A percentile compares a stretch with the other conserved stretches of the same genome.
Evolutionary conservation across 2,888 invertebrate species (phyloP).

Genomic region (Erynnis tages): DNA sequence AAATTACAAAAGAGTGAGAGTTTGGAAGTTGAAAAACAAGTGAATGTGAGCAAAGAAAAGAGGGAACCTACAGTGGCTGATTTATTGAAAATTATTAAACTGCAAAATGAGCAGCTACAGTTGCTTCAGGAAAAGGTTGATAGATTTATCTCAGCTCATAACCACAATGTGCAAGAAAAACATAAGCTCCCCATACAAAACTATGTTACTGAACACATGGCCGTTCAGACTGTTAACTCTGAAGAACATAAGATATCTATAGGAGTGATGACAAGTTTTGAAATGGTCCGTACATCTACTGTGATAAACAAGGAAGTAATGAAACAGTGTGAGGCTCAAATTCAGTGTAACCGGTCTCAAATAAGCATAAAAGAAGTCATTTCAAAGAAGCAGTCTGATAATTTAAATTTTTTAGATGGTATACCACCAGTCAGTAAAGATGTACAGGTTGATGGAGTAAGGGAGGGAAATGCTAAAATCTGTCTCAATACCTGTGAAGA

Average conservation of each 20-base stretch:
- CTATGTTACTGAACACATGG: slow-evolving; percentile 53
- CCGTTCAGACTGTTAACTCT: slow-evolving; percentile 56
- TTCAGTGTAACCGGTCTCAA: slow-evolving; percentile 70
- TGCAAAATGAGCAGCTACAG: slow-evolving; percentile 85
- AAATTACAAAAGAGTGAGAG: slow-evolving; percentile 45
- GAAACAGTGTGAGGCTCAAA: slow-evolving; percentile 62
- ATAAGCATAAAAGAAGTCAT: slow-evolving; percentile 68
- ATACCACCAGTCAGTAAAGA: slow-evolving; percentile 50
- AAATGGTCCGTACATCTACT: slow-evolving; percentile 79
- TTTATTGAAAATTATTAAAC: slow-evolving; percentile 83
- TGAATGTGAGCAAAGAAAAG: slow-evolving; percentile 57
- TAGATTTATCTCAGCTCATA: slow-evolving; percentile 63
- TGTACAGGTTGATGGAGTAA: not conserved
- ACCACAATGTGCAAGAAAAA: slow-evolving; percentile 36
- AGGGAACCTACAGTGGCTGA: slow-evolving; percentile 81
- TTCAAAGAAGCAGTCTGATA: slow-evolving; percentile 51
- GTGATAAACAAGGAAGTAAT: slow-evolving; percentile 68
- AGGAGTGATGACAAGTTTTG: slow-evolving; percentile 88
- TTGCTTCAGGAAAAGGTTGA: slow-evolving; percentile 84
- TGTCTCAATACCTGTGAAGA: slow-evolving; percentile 2
- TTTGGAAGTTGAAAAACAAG: slow-evolving; percentile 56
- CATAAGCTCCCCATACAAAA: slow-evolving; percentile 45
- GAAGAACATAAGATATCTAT: slow-evolving; percentile 83
- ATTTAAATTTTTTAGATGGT: slow-evolving; percentile 70
- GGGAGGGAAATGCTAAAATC: not conserved